A percentile compares a stretch with the other conserved stretches of the same genome.
Conservation (phyloP, 2,888 invertebrate species). For the Paralinhomoeus sp. region DNA sequence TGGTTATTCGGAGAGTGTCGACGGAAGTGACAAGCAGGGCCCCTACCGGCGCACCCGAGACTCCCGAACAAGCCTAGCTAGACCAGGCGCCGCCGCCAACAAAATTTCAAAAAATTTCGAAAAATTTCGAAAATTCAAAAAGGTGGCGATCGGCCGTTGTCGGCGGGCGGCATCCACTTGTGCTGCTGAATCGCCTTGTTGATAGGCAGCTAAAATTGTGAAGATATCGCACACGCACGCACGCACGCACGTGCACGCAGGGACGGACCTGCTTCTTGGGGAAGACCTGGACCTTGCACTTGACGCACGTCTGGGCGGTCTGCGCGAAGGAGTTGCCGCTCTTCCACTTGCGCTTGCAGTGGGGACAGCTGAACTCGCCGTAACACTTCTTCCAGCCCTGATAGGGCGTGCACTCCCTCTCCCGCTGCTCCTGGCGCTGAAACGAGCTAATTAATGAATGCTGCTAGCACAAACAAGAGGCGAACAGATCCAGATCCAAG, state of each 20-base stretch:
- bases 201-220: conserved; percentile 16
- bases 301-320: conserved; percentile 22
- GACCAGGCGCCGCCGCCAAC: too few species aligned
- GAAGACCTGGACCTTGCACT: conserved; percentile 22
- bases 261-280: conserved; percentile 21
- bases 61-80: too few species aligned
- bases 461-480: neutral
- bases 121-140: too few species aligned
- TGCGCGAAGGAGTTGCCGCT: conserved; percentile 22
- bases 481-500: neutral
- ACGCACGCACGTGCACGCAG: neutral
- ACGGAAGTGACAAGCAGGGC: too few species aligned
- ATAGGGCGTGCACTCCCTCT: conserved; percentile 23
- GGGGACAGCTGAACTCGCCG: conserved; percentile 18
- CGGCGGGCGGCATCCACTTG: conserved; percentile 6
- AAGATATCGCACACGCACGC: neutral
- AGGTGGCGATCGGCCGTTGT: too few species aligned
- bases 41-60: too few species aligned
- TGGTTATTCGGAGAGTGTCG: too few species aligned
- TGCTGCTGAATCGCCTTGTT: conserved; percentile 21
- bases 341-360: conserved; percentile 16
- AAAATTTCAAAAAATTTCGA: too few species aligned
- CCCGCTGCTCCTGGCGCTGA: conserved; percentile 21
- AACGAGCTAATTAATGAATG: conserved; percentile 3
- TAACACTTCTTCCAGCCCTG: conserved; percentile 24